Percentiles rank a stretch among this genome's conserved stretches.
phyloP scores from a whole-genome alignment of 2,888 invertebrate genomes.

The Theristus sp. region DNA sequence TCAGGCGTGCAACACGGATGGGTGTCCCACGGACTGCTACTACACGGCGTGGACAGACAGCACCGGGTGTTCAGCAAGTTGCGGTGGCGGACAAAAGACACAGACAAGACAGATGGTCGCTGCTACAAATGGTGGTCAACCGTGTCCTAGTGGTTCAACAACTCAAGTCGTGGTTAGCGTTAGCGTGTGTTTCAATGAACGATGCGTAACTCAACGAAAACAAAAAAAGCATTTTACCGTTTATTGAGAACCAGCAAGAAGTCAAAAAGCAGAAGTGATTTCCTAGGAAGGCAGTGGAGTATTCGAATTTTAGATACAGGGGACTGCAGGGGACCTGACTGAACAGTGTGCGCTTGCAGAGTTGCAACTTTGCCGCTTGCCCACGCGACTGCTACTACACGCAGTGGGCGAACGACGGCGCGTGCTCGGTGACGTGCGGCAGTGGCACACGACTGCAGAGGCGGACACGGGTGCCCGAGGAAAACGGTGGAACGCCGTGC shows the following conservation, averaged over 20 bases:
- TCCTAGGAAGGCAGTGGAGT: too few relatives aligned
- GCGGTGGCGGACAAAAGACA: background rate
- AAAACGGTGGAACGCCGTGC: background rate
- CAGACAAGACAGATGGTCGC: background rate
- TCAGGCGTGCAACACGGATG: background rate
- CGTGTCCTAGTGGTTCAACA: too few relatives aligned
- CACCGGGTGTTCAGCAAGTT: background rate
- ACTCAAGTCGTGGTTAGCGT: too few relatives aligned
- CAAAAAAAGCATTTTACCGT: too few relatives aligned
- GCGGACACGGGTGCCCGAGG: background rate
- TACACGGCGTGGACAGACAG: background rate
- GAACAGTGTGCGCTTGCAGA: too few relatives aligned
- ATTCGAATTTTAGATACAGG: too few relatives aligned
- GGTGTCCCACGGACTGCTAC: background rate
- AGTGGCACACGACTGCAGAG: background rate
- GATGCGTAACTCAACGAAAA: too few relatives aligned
- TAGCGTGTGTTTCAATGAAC: too few relatives aligned
- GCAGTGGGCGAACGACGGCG: background rate
- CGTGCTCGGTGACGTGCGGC: background rate
- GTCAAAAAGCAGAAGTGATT: too few relatives aligned
- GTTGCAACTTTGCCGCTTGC: background rate
- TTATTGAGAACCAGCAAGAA: too few relatives aligned
- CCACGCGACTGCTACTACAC: background rate
- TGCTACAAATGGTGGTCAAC: background rate
- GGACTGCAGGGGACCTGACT: too few relatives aligned